Percentiles rank a stretch among this genome's conserved stretches.
Conservation (phyloP, 2,797 vertebrate species). For the Pitangus sulphuratus region DNA sequence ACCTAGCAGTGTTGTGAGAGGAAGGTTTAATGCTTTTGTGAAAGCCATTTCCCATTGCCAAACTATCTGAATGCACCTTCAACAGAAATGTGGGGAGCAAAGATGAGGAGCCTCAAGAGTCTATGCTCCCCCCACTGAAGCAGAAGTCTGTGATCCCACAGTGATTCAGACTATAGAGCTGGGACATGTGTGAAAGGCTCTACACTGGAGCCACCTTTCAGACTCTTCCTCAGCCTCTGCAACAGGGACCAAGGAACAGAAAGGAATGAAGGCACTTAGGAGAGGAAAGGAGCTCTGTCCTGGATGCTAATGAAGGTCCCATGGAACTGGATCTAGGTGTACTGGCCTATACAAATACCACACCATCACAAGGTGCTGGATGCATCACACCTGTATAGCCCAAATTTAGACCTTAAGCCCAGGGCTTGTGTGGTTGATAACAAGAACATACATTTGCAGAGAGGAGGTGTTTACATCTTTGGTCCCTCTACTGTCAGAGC, state of each 20-base stretch:
- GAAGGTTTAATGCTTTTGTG: not conserved
- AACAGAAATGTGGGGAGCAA: not conserved
- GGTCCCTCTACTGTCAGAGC: not conserved
- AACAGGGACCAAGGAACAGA: not conserved
- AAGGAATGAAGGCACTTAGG: not conserved
- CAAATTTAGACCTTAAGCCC: not conserved
- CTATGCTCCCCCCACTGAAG: accelerated
- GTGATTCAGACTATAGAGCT: not conserved
- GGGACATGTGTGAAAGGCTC: not conserved
- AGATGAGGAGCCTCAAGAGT: not conserved
- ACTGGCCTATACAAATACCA: not conserved
- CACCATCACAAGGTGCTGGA: not conserved
- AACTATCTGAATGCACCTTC: not conserved
- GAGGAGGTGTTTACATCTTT: not conserved
- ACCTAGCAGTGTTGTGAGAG: accelerated
- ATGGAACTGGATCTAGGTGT: not conserved
- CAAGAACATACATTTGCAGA: not conserved
- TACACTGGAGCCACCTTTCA: not conserved
- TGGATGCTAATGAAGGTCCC: not conserved
- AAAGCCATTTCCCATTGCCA: not conserved
- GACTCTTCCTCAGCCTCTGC: not conserved
- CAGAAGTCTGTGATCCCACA: not conserved
- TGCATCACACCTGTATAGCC: not conserved
- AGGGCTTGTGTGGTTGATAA: not conserved
- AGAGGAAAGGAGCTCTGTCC: not conserved